phyloP scores from a whole-genome alignment of 1,140 invertebrate species.

The Euwallacea similis region DNA sequence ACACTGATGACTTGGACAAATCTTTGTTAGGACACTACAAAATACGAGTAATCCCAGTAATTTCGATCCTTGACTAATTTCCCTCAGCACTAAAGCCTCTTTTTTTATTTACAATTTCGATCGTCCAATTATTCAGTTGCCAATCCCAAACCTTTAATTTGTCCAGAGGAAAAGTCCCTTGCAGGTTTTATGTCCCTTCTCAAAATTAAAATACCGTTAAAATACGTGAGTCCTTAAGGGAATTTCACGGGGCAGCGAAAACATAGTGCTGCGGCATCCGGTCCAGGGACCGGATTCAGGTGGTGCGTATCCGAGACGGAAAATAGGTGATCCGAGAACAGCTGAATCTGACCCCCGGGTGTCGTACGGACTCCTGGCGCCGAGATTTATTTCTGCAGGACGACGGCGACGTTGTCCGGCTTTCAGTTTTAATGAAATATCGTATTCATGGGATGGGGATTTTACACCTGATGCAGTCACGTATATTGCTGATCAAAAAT shows the following conservation, averaged over 20 bases:
- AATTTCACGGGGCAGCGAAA: constrained; percentile 29
- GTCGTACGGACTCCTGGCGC: constrained; percentile 45
- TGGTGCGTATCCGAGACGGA: constrained; percentile 36
- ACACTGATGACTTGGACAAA: no score
- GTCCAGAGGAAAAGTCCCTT: background rate
- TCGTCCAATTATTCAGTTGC: no score
- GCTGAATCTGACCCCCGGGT: constrained; percentile 52
- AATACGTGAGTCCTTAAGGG: constrained; percentile 31
- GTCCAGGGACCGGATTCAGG: constrained; percentile 35
- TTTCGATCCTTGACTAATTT: no score
- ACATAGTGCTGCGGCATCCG: constrained; percentile 36
- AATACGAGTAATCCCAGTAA: no score
- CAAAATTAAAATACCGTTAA: constrained; percentile 29
- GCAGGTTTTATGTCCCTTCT: constrained; percentile 1
- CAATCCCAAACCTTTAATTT: background rate
- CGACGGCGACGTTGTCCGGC: constrained; percentile 39
- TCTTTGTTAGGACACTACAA: no score
- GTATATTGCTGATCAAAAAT: no score
- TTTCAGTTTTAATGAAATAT: constrained; percentile 53
- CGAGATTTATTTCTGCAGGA: constrained; percentile 52
- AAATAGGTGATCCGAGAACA: constrained; percentile 48
- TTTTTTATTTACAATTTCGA: no score
- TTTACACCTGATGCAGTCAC: constrained; percentile 19
- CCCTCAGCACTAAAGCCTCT: no score
- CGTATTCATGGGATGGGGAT: constrained; percentile 51